Evolutionary conservation across 2,113 vertebrate species (phyloP).

Genomic region (Formicarius rufipectus): DNA sequence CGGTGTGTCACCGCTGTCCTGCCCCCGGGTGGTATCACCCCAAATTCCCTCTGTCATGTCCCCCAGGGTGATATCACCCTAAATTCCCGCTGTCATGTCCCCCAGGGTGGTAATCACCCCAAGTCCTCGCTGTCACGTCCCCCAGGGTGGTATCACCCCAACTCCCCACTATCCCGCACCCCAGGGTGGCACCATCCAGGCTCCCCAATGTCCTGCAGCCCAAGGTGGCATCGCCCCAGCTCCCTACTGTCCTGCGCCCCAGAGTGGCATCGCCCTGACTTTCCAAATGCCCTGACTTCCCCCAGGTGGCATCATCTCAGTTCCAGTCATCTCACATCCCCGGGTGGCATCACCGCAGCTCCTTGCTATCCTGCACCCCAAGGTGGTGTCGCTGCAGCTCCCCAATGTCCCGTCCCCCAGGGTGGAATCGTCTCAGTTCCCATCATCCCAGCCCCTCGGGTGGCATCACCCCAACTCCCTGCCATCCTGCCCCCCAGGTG

Average conservation of each 20-base stretch:
- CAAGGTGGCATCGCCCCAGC: background rate
- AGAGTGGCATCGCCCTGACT: background rate
- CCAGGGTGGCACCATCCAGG: background rate
- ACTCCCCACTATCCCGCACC: background rate
- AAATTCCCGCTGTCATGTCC: background rate
- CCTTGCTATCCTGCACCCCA: background rate
- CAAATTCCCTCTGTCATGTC: fast-evolving
- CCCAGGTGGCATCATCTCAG: background rate
- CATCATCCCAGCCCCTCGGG: fast-evolving
- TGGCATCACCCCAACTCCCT: background rate
- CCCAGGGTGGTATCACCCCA: background rate
- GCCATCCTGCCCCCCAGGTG: fast-evolving
- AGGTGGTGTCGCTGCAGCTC: fast-evolving
- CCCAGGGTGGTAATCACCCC: background rate
- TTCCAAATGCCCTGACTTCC: too few relatives aligned
- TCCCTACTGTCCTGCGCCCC: background rate
- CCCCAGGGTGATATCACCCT: background rate
- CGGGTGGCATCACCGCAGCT: background rate
- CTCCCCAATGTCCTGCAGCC: background rate
- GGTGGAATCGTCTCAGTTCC: background rate
- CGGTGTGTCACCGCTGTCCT: fast-evolving
- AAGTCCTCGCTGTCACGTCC: background rate
- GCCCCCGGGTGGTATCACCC: background rate
- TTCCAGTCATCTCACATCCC: background rate
- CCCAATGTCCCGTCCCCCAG: fast-evolving